Conservation (phyloP, 2,797 vertebrate species). For the Glyptemys insculpta region DNA sequence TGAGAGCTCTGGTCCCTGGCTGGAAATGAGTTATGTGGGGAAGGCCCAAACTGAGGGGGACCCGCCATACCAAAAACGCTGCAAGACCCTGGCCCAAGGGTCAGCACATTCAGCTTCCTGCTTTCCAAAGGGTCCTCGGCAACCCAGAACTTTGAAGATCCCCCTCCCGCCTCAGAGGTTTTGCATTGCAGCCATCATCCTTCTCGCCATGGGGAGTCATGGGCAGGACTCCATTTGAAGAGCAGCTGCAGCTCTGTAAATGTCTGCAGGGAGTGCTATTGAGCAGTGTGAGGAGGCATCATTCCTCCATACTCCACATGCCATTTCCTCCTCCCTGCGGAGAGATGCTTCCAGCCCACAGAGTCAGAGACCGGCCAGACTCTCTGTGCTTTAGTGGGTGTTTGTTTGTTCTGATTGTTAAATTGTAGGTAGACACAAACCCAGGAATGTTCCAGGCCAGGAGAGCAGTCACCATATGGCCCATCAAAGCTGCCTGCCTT, state of each 20-base stretch:
- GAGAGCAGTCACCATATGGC: background rate
- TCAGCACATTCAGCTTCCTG: background rate
- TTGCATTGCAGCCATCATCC: background rate
- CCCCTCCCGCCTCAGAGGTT: background rate
- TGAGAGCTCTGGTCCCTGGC: rapidly evolving
- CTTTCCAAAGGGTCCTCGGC: background rate
- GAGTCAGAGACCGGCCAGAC: background rate
- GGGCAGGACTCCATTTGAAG: background rate
- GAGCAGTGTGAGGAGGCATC: background rate
- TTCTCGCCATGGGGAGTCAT: background rate
- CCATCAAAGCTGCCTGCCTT: background rate
- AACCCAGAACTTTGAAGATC: background rate
- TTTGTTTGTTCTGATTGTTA: background rate
- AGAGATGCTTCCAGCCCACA: background rate
- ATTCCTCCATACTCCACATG: background rate
- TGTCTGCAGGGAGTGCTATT: background rate
- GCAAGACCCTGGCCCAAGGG: background rate
- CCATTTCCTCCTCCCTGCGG: background rate
- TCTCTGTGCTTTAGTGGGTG: background rate
- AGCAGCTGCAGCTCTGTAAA: background rate
- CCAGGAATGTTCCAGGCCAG: background rate
- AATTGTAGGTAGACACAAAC: background rate
- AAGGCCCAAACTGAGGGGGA: background rate
- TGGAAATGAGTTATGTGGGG: background rate
- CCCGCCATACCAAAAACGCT: background rate